These are phyloP conservation scores for Montipora foliosa DNA, from an alignment of 64 coral and sea anemone genomes.

Conservation along the genomic window DNA sequence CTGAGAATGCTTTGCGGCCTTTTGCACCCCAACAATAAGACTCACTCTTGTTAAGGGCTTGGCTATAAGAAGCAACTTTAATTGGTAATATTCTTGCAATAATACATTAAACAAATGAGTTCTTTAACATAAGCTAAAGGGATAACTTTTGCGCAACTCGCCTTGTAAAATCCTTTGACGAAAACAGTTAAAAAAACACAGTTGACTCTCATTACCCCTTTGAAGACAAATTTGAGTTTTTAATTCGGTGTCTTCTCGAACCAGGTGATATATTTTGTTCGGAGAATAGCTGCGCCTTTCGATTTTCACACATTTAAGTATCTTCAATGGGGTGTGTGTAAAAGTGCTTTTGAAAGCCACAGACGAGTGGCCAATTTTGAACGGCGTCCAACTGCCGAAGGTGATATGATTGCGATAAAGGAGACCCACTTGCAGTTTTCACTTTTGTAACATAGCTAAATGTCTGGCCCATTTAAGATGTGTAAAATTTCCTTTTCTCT, in stretches of 20 bases:
- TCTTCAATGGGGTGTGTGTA: too few relatives aligned
- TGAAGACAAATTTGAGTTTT: too few relatives aligned
- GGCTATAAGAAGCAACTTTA: conserved; percentile 3
- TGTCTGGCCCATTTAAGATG: neutral
- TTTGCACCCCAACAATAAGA: conserved; percentile 20
- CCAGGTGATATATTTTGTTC: neutral
- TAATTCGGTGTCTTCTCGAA: neutral
- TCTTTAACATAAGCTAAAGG: neutral
- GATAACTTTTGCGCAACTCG: neutral
- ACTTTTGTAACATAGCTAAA: conserved; percentile 5
- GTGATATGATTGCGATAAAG: neutral
- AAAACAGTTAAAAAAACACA: neutral
- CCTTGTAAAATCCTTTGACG: neutral
- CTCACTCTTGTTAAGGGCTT: neutral
- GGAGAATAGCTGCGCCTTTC: neutral
- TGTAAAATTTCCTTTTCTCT: conserved; percentile 42
- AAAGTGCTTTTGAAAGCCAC: too few relatives aligned
- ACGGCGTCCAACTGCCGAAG: neutral
- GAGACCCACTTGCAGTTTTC: conserved; percentile 5
- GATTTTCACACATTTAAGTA: neutral
- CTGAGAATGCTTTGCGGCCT: conserved; percentile 39
- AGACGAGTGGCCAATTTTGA: too few relatives aligned
- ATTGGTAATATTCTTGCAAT: neutral
- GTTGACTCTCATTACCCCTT: neutral
- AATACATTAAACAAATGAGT: neutral